These are phyloP conservation scores for Rhea pennata DNA, from an alignment of 2,113 vertebrate genomes.

Conservation along the genomic window DNA sequence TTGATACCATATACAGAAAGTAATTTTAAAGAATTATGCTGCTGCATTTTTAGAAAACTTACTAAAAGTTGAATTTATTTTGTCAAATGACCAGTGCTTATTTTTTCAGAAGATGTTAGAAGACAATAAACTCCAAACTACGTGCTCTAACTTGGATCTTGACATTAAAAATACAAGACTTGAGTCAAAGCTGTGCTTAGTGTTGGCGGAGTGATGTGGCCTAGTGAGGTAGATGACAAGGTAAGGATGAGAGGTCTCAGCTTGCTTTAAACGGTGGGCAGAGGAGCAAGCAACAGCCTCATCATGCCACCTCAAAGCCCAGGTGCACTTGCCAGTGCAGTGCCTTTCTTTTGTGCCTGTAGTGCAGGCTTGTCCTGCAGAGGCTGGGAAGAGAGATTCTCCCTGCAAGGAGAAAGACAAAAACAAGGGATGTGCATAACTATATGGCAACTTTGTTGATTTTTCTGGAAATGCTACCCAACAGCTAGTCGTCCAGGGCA, in stretches of 20 bases:
- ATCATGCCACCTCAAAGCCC: fast-evolving
- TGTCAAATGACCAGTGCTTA: neutral
- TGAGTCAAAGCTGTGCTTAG: fast-evolving
- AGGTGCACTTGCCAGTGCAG: neutral
- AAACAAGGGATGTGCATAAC: neutral
- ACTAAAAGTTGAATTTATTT: neutral
- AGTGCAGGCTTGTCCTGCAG: neutral
- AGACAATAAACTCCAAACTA: neutral
- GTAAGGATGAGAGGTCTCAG: neutral
- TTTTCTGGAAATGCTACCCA: neutral
- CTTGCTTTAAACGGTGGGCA: fast-evolving
- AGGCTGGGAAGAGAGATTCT: neutral
- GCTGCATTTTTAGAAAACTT: neutral
- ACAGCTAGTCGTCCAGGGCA: neutral
- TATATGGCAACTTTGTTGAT: fast-evolving
- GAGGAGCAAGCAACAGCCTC: fast-evolving
- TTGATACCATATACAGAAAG: neutral
- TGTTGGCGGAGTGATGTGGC: neutral
- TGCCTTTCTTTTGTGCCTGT: neutral
- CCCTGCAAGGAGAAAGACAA: fast-evolving
- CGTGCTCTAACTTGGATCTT: neutral
- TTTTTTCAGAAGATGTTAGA: neutral
- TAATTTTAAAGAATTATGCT: neutral
- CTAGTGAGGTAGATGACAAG: neutral
- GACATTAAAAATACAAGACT: neutral